Conservation (phyloP, 1,140 invertebrate species). For the Ooceraea biroi region DNA sequence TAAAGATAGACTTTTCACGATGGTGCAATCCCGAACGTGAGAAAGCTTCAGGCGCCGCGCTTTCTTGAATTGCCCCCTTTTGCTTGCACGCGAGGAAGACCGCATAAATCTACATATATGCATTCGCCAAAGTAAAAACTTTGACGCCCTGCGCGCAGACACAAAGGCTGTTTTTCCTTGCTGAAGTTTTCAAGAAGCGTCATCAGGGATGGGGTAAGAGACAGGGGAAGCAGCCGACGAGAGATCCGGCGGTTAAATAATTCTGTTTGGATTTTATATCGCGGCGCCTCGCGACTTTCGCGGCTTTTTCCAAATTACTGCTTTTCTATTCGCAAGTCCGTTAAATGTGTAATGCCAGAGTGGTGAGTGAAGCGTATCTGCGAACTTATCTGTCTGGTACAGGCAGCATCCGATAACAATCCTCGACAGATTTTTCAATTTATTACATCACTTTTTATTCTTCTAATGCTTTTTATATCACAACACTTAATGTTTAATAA, state of each 20-base stretch:
- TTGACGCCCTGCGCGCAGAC: constrained; percentile 74
- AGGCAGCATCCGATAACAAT: neutral
- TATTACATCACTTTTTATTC: neutral
- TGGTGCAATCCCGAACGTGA: constrained; percentile 77
- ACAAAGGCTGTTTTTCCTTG: constrained; percentile 72
- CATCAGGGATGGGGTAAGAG: constrained; percentile 8
- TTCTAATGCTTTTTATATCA: neutral
- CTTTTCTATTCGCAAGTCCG: neutral
- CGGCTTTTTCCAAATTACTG: neutral
- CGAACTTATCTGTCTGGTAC: neutral
- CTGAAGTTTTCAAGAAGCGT: constrained; percentile 54
- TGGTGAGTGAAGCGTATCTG: neutral
- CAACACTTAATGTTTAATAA: neutral
- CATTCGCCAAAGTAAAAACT: constrained; percentile 82
- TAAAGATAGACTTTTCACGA: constrained; percentile 68
- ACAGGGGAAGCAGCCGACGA: constrained; percentile 8
- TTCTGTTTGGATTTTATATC: constrained; percentile 29
- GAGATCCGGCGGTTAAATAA: constrained; percentile 34
- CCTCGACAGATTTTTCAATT: neutral
- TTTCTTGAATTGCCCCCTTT: constrained; percentile 50
- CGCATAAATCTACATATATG: constrained; percentile 85
- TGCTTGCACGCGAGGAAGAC: constrained; percentile 76
- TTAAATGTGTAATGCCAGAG: neutral
- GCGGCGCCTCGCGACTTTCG: neutral
- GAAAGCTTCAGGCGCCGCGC: constrained; percentile 75